Base-by-base conservation (phyloP, 1,140 invertebrate species). In the Geopemphigus sp. region DNA sequence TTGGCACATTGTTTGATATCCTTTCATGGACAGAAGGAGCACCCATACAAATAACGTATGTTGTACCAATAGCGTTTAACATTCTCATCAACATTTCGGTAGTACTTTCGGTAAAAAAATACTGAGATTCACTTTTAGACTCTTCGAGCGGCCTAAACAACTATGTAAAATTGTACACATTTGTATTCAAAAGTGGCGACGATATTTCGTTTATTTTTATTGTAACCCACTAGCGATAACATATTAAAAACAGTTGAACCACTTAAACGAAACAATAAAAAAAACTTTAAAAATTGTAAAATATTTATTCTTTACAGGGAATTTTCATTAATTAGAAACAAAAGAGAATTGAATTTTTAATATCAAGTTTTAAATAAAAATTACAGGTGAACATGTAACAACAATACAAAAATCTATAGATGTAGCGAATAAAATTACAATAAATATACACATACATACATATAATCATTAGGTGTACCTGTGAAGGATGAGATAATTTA, bases 11-110 rank as follows among this genome's bases (percentile, higher is more conserved):
- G 10, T 10, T 8, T 29, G 56, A 85, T 5, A 92, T 88, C 82
- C 89, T 88, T 84, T 93, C 92, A 84, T 93, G 91, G 15, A 94
- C 87, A 81, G 91, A 88, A 19, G 94, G 94, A 17, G 92, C 88
- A 64, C 94, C 93, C 81, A 95, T 89, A 83, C 93, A 94, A 11
- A 96, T 84, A 11, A 94, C 87, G 84, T 91, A 88, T 22, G 86
- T 89, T 50, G 89, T 87, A 81, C 87, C 84, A 68, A 89, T 84
- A 32, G 85, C 83, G 19, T 83, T 72, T 1, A 92, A 85, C 80
- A 89, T 88, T 76, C 88, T 84, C 1, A 88, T 82, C 32, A 92
- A 85, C 61, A 89, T 88, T 57, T 86, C 82, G 17, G 89, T 86
- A 68, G 90, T 86, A 76, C 86, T 85, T 73, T 88, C 84, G 0